phyloP scores from a whole-genome alignment of 2,888 invertebrate species.

The Stenolophus ochropezus region DNA sequence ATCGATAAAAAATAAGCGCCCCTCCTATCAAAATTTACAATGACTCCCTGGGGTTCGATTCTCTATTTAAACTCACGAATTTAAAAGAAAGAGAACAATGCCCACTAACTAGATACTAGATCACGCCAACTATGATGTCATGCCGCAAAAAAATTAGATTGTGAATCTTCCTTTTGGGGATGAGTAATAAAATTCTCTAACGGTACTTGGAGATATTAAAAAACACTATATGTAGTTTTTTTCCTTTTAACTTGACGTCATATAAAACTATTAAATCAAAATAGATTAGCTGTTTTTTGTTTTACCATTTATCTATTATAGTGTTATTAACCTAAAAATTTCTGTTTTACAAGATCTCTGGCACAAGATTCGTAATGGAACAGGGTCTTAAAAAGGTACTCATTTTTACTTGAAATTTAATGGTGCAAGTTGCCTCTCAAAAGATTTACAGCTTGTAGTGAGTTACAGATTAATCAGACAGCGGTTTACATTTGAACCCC shows the following conservation, averaged over 20 bases:
- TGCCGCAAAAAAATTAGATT: not conserved
- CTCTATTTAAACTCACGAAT: not conserved
- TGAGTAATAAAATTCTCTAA: not conserved
- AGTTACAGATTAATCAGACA: no score
- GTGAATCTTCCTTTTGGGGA: not conserved
- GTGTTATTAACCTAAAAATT: no score
- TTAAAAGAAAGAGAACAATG: conserved; percentile 14
- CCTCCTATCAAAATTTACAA: conserved; percentile 5
- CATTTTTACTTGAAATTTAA: no score
- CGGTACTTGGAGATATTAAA: not conserved
- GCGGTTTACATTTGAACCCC: no score
- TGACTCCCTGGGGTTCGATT: not conserved
- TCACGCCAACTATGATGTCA: not conserved
- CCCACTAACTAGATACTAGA: not conserved
- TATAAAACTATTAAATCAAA: not conserved
- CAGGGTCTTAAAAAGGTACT: no score
- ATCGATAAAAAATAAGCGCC: not conserved
- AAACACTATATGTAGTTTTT: no score
- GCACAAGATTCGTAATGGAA: no score
- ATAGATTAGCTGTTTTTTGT: no score
- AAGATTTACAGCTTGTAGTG: no score
- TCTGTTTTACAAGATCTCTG: no score
- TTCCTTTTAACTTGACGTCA: not conserved
- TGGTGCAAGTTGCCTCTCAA: no score
- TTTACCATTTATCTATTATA: no score